These are phyloP conservation scores for Ovis canadensis DNA, from an alignment of 2,113 vertebrate genomes.

Conservation along the genomic window DNA sequence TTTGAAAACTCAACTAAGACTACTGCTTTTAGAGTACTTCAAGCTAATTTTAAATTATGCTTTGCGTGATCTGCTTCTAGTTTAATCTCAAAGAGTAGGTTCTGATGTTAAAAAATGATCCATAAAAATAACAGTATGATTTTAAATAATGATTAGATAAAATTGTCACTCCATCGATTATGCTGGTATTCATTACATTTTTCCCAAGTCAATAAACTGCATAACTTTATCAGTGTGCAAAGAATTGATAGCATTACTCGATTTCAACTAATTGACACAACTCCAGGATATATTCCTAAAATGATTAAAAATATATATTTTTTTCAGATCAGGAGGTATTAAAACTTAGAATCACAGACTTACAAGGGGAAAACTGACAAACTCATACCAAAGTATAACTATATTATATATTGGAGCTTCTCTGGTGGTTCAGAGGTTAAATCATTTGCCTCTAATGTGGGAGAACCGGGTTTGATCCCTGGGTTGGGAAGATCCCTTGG, in stretches of 20 bases:
- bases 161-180: background rate
- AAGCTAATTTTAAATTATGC: background rate
- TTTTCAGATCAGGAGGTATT: background rate
- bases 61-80: background rate
- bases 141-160: background rate
- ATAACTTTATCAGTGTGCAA: background rate
- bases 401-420: background rate
- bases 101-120: background rate
- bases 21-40: background rate
- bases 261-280: background rate
- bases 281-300: background rate
- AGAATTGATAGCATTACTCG: background rate
- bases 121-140: background rate
- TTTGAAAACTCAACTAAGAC: slow-evolving; percentile 10
- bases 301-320: background rate
- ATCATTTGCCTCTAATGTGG: too few relatives aligned
- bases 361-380: background rate
- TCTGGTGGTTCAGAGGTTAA: too few relatives aligned
- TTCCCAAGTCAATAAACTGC: background rate
- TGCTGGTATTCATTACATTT: background rate
- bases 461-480: too few relatives aligned
- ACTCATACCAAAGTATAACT: background rate
- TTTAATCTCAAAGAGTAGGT: slow-evolving; percentile 1
- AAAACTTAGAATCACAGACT: background rate
- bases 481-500: too few relatives aligned